A percentile compares a stretch with the other conserved stretches of the same genome.
Evolutionary conservation across 2,888 invertebrate genomes (phyloP).

Genomic region (Bellardia bayeri): DNA sequence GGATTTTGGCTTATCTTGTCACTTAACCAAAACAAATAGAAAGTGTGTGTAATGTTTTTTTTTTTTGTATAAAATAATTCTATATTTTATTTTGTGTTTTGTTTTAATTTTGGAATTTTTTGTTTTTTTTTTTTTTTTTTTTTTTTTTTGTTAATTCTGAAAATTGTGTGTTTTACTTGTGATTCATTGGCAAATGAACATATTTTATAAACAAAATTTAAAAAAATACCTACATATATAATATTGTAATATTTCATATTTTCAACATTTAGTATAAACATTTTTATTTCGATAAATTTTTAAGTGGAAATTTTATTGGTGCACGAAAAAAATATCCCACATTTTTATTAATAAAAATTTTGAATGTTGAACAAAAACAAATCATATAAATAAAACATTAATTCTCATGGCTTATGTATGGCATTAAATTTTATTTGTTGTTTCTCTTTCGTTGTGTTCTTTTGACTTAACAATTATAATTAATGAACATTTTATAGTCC

Average conservation of each 20-base stretch:
- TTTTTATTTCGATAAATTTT: slow-evolving; percentile 27
- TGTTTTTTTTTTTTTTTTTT: too few species aligned
- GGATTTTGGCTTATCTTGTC: slow-evolving; percentile 38
- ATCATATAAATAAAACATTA: background rate
- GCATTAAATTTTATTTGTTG: slow-evolving; percentile 32
- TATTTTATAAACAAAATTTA: slow-evolving; percentile 30
- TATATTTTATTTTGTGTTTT: background rate
- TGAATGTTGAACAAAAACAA: slow-evolving; percentile 2
- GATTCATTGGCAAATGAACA: slow-evolving; percentile 56
- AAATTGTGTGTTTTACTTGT: slow-evolving; percentile 30
- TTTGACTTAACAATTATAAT: background rate
- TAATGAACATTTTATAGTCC: slow-evolving; percentile 25
- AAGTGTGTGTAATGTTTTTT: background rate
- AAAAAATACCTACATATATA: background rate
- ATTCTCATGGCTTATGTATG: slow-evolving; percentile 7
- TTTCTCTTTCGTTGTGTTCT: background rate
- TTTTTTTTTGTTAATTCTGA: background rate
- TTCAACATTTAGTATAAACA: slow-evolving; percentile 26
- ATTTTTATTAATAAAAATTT: slow-evolving; percentile 44
- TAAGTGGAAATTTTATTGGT: slow-evolving; percentile 56
- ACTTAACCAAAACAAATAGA: slow-evolving; percentile 23
- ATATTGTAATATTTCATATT: slow-evolving; percentile 58
- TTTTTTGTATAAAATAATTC: background rate
- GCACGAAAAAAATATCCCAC: slow-evolving; percentile 23
- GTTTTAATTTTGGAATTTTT: slow-evolving; percentile 48